Evolutionary conservation across 2,888 invertebrate genomes (phyloP), one percentile per base, ranked within the genome.

Genomic region (Drosophila eohydei): DNA sequence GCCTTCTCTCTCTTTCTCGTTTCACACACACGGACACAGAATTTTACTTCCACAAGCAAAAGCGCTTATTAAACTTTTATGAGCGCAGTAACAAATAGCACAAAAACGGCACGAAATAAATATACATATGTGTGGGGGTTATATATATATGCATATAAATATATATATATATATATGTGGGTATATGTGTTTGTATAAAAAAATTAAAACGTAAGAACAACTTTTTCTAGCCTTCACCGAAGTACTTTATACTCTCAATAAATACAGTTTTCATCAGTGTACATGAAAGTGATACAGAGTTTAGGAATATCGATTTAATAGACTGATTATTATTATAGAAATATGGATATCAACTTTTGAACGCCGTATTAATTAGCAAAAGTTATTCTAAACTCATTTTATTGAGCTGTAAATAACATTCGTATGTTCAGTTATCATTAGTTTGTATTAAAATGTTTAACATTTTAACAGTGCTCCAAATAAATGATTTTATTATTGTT

Each of bases 51-150:
- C 57, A 65, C 56, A 56, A 44, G 34, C 55, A 71, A 26, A 43
- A 44, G 41, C 16, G 66, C 74, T 77, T 83, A 79, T 86, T 86
- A 83, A 81, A 86, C 74, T 79, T 86, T 81, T 79, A 86, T 70
- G 75, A 83, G 71, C 57, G 40, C 57, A 83, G 71, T 71, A 83
- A 83, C 69, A 71, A 82, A 76, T 68, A 70, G 26, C 55, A 64
- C 71, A 71, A 65, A 65, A 69, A 66, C 61, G 52, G 38, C 58
- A 54, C 51, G 44, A 52, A 67, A 48, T 41, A 38, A 48, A 54
- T 32, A 4, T 36, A 16, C 16, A 41, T n/a, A 41, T 41, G 41
- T 41, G 40, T 40, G 40, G n/a, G 41, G 41, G 16, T 16, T 28
- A 46, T 67, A n/a, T 16, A 41, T 41, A 50, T 62, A 16, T 16